A percentile compares a stretch with the other conserved stretches of the same genome.
These are phyloP conservation scores for Oscheius sp. DNA, from an alignment of 2,888 invertebrate species.

Conservation along the genomic window DNA sequence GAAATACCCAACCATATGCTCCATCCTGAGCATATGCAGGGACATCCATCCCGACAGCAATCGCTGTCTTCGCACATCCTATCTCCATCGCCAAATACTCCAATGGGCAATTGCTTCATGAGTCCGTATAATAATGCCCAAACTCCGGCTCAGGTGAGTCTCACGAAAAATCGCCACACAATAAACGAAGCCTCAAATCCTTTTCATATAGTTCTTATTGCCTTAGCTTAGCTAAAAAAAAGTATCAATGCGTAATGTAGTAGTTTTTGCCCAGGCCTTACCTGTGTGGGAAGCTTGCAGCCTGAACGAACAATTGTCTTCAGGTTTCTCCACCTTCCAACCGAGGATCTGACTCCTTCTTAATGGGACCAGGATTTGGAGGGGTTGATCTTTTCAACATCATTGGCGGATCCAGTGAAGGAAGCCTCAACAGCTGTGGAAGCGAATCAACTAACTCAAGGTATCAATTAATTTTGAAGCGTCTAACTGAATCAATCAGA, in stretches of 20 bases:
- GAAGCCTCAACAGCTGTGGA: conserved; percentile 44
- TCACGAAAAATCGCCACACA: too few relatives aligned
- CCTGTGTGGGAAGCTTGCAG: too few relatives aligned
- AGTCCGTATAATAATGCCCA: conserved; percentile 17
- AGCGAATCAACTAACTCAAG: conserved; percentile 29
- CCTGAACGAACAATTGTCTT: neutral
- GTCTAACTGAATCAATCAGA: neutral
- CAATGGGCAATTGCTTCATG: conserved; percentile 19
- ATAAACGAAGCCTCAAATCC: too few relatives aligned
- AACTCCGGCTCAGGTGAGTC: conserved; percentile 22
- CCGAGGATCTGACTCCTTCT: conserved; percentile 13
- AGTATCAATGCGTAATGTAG: too few relatives aligned
- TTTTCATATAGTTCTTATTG: too few relatives aligned
- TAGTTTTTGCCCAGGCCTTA: too few relatives aligned
- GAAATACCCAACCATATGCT: conserved; percentile 32
- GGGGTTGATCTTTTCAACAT: conserved; percentile 33
- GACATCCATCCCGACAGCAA: conserved; percentile 24
- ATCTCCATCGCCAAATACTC: conserved; percentile 31
- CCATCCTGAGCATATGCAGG: conserved; percentile 31
- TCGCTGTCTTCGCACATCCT: conserved; percentile 27
- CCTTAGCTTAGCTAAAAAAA: too few relatives aligned
- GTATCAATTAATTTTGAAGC: neutral
- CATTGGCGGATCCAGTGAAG: conserved; percentile 43
- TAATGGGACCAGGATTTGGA: conserved; percentile 22
- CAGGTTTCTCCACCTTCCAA: conserved; percentile 33